Base-by-base conservation (phyloP, 2,113 vertebrate species). In the Zosterops borbonicus region DNA sequence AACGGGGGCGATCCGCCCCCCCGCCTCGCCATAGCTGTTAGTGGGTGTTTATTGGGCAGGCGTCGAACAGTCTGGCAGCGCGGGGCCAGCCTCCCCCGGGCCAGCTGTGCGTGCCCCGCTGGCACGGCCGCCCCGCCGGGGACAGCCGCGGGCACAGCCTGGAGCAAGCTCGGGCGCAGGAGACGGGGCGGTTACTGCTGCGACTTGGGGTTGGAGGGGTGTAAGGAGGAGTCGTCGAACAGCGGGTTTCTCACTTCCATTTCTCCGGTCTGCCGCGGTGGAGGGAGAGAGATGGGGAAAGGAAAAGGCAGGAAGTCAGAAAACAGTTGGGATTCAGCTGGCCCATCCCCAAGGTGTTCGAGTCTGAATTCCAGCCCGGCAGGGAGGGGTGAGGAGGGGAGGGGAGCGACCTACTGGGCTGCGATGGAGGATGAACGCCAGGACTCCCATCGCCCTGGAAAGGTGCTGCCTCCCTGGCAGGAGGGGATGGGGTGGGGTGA, bases 191-290 rank as follows among this genome's bases (percentile, higher is more conserved):
- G 80, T 97, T 94, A 98, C 95, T 98, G 97, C 46, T 98, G 98
- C 69, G 89, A 71, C 95, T 96, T 92, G 75, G 97, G 97, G 42
- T 69, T 69, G 16, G 97, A 93, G 28, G 97, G 94, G 9, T 98
- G 97, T 74, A 99, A 98, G 28, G 98, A 98, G 60, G 98, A 97
- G 92, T 99, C 99, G 1, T 99, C 99, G 47, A 99, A 99, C 73
- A 99, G 97, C 0, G 99, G 99, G 92, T 99, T 99, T 92, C 98
- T 99, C 95, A 99, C 99, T 95, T 99, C 99, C 99, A 99, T 99
- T 78, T 99, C 99, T 42, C 99, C 99, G 0, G 99, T 99, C 99
- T 99, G 94, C 3, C 24, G 37, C 3, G 19, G 56, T 0, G 5
- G 49, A 20, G 18, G 67, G 68, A 84, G 82, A 1, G 0, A 20